These are phyloP conservation scores for Sebastes taczanowskii DNA, from an alignment of 2,797 vertebrate genomes.

Conservation along the genomic window DNA sequence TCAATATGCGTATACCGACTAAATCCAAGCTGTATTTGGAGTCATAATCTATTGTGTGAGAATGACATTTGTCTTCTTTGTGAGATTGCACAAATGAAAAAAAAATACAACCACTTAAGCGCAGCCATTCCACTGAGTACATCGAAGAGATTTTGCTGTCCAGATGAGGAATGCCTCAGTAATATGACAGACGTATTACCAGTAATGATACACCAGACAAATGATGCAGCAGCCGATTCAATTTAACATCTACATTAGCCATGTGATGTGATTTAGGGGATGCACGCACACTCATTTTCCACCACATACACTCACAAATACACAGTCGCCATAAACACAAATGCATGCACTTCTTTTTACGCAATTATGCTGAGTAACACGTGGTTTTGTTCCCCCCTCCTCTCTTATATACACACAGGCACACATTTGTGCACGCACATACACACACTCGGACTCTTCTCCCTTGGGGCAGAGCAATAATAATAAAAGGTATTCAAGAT, in stretches of 20 bases:
- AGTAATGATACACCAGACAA: conserved; percentile 75
- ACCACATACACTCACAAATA: conserved; percentile 29
- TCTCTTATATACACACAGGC: not conserved
- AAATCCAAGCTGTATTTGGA: conserved; percentile 18
- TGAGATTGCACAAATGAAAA: conserved; percentile 43
- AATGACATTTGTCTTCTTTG: conserved; percentile 51
- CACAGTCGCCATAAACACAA: conserved; percentile 17
- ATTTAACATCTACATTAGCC: conserved; percentile 81
- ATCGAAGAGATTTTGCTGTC: conserved; percentile 67
- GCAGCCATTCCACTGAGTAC: conserved; percentile 44
- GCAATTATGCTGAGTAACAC: conserved; percentile 33
- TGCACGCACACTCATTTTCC: conserved; percentile 50
- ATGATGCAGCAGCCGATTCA: conserved; percentile 79
- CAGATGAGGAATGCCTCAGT: conserved; percentile 76
- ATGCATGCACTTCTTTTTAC: conserved; percentile 7
- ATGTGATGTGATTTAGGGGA: conserved; percentile 75
- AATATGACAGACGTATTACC: conserved; percentile 79
- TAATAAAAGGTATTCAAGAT: not conserved
- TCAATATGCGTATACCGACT: not conserved
- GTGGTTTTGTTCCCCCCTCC: not conserved
- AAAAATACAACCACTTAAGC: conserved; percentile 53
- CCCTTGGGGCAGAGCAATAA: conserved; percentile 3
- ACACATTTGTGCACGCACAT: not conserved
- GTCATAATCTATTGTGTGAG: conserved; percentile 25
- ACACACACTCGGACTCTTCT: conserved; percentile 9